Percentiles rank a stretch among this genome's conserved stretches.
Evolutionary conservation across 2,113 vertebrate species (phyloP).

Genomic region (Rissa tridactyla): DNA sequence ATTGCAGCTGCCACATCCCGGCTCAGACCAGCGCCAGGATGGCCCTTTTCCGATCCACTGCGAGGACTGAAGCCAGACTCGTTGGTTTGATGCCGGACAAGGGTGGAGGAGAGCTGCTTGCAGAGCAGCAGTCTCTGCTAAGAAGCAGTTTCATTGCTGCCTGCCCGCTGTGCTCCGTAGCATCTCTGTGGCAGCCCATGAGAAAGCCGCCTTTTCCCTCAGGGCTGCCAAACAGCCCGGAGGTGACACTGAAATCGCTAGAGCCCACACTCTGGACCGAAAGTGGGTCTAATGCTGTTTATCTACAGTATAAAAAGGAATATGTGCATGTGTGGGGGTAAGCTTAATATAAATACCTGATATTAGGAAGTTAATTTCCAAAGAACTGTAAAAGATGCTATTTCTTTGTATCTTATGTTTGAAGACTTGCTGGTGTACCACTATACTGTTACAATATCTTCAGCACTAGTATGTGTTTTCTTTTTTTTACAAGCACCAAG

Average conservation of each 20-base stretch:
- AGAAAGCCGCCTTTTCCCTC: background rate
- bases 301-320: background rate
- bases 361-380: background rate
- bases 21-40: background rate
- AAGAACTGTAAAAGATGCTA: background rate
- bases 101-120: background rate
- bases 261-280: background rate
- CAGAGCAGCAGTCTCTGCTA: background rate
- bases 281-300: background rate
- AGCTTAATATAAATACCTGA: background rate
- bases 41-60: background rate
- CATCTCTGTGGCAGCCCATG: background rate
- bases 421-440: background rate
- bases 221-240: rapidly evolving
- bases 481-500: background rate
- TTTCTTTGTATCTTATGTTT: background rate
- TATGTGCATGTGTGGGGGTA: background rate
- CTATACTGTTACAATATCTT: background rate
- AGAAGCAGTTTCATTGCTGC: background rate
- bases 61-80: rapidly evolving
- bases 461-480: background rate
- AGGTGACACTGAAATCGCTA: background rate
- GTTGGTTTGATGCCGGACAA: background rate
- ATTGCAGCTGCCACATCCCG: background rate
- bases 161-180: background rate